These are phyloP conservation scores for human DNA, from an alignment of 2,113 vertebrate genomes.

Conservation along the genomic window DNA sequence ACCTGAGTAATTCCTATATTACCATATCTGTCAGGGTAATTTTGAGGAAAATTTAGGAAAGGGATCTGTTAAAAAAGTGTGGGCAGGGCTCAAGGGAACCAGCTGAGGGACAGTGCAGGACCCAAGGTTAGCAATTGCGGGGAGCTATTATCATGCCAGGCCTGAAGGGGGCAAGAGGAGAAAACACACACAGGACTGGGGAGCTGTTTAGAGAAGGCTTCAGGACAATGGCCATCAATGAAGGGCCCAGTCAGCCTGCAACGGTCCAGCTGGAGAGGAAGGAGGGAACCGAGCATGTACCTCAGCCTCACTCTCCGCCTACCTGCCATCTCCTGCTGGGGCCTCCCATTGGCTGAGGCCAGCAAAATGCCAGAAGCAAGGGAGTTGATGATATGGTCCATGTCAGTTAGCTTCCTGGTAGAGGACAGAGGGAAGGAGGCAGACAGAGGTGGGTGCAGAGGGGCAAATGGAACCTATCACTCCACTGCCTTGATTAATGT, in stretches of 20 bases:
- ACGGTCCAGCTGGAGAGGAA: not conserved
- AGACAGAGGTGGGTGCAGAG: not conserved
- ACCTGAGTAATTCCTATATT: conserved; percentile 50
- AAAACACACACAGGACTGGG: not conserved
- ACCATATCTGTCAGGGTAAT: not conserved
- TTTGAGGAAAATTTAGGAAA: conserved; percentile 41
- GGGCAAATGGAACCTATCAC: not conserved
- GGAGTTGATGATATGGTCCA: not conserved
- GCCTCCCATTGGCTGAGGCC: not conserved
- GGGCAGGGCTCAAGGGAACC: conserved; percentile 34
- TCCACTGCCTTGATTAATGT: not conserved
- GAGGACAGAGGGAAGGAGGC: not conserved
- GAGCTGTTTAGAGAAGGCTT: not conserved
- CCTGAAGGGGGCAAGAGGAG: not conserved
- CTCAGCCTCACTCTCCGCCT: not conserved
- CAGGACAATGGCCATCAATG: not conserved
- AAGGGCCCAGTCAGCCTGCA: not conserved
- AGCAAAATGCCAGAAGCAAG: not conserved
- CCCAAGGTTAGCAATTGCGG: not conserved
- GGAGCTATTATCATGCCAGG: not conserved
- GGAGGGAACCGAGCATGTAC: not conserved
- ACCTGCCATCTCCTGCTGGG: not conserved
- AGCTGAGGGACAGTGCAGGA: not conserved
- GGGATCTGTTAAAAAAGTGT: conserved; percentile 4
- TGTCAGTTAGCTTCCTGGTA: not conserved